A percentile compares a stretch with the other conserved stretches of the same genome.
These are phyloP conservation scores for Bufo gargarizans DNA, from an alignment of 2,113 vertebrate genomes.

Conservation along the genomic window DNA sequence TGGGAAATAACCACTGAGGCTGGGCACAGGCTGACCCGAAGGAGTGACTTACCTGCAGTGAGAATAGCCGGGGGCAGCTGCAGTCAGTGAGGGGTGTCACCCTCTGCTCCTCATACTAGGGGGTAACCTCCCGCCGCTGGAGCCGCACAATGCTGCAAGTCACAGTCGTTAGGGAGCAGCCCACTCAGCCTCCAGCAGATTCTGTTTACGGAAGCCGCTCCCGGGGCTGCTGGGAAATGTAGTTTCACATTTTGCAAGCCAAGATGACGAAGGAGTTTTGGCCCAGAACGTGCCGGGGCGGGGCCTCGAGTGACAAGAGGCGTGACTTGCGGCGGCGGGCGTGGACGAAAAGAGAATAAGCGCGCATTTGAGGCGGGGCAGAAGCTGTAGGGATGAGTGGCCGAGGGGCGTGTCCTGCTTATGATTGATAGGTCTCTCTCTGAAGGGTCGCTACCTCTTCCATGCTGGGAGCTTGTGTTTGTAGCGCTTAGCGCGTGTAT, in stretches of 20 bases:
- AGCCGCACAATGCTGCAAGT: conserved; percentile 16
- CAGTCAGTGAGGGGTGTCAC: background rate
- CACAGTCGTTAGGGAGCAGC: conserved; percentile 15
- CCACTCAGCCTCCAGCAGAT: background rate
- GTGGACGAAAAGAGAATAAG: too few species aligned
- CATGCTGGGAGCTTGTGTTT: too few species aligned
- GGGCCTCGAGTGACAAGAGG: background rate
- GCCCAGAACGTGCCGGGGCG: background rate
- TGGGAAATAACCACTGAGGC: too few species aligned
- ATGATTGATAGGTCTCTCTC: background rate
- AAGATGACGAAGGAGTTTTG: background rate
- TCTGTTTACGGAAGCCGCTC: conserved; percentile 32
- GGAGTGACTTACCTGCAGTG: background rate
- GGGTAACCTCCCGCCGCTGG: background rate
- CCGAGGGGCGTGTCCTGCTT: background rate
- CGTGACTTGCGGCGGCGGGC: background rate
- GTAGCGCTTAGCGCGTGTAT: too few species aligned
- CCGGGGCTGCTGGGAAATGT: conserved; percentile 29
- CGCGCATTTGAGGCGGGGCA: background rate
- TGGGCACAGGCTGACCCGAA: too few species aligned
- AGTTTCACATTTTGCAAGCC: conserved; percentile 1
- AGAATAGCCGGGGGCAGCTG: background rate
- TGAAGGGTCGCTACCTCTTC: too few species aligned
- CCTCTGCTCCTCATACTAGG: background rate
- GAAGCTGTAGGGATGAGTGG: background rate